Percentiles rank a stretch among this genome's conserved stretches.
Conservation (phyloP, 2,888 invertebrate genomes). For the Alloplasta piceator region DNA sequence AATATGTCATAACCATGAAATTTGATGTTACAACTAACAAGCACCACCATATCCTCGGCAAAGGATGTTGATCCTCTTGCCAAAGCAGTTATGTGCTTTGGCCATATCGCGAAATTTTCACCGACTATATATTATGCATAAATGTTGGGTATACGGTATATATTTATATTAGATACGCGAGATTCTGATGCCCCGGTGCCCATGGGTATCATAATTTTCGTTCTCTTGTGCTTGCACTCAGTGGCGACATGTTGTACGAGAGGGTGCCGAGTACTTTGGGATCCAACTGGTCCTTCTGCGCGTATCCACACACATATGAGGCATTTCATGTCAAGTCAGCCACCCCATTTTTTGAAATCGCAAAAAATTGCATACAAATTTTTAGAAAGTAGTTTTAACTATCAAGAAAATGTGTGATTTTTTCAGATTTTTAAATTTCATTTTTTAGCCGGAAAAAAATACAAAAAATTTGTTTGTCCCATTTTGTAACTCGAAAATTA, state of each 20-base stretch:
- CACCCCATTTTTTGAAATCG: no score
- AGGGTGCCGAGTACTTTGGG: conserved; percentile 24
- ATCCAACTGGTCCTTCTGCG: conserved; percentile 13
- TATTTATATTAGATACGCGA: conserved; percentile 28
- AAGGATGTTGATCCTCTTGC: conserved; percentile 38
- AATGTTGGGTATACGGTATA: neutral
- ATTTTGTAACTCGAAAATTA: no score
- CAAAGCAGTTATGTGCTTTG: conserved; percentile 36
- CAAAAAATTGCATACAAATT: no score
- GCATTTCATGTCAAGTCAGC: no score
- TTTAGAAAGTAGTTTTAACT: no score
- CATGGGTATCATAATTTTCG: conserved; percentile 60
- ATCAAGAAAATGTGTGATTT: no score
- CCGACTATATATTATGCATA: conserved; percentile 1
- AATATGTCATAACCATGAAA: conserved; percentile 37
- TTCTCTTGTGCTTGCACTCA: conserved; percentile 38
- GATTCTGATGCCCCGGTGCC: conserved; percentile 39
- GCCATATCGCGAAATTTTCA: conserved; percentile 3
- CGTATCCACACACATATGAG: no score
- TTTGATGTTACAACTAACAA: conserved; percentile 47
- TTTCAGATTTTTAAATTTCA: no score
- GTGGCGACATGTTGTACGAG: conserved; percentile 23
- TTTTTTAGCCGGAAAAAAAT: no score
- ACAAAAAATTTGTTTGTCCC: no score
- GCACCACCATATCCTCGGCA: neutral